These are phyloP conservation scores for Acrobasis suavella DNA, from an alignment of 2,888 invertebrate genomes.

Conservation along the genomic window DNA sequence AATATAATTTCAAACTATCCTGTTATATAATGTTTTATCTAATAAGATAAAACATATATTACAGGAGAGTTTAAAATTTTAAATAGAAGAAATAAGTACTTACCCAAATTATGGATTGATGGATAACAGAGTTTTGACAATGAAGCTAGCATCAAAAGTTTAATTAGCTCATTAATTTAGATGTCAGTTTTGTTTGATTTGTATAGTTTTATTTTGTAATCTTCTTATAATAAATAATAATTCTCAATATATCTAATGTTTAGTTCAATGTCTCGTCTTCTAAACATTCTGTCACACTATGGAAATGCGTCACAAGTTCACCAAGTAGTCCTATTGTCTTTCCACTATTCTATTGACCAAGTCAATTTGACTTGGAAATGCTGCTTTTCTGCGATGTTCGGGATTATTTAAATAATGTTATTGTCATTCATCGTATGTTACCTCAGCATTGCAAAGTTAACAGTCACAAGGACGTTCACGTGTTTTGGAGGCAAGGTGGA, in stretches of 20 bases:
- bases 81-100: no score
- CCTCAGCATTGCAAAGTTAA: not conserved
- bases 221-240: not conserved
- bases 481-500: not conserved
- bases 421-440: conserved; percentile 15
- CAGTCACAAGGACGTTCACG: not conserved
- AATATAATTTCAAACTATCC: no score
- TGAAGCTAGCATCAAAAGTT: no score
- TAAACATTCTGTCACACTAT: not conserved
- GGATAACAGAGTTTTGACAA: no score
- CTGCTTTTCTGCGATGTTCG: conserved; percentile 13
- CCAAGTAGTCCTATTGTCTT: conserved; percentile 30
- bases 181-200: no score
- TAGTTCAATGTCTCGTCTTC: not conserved
- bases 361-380: conserved; percentile 11
- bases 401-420: not conserved
- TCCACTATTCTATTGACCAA: conserved; percentile 25
- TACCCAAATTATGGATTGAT: no score
- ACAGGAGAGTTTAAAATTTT: no score
- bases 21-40: no score
- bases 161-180: no score
- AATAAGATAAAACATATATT: no score
- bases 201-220: no score
- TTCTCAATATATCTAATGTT: not conserved
- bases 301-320: not conserved